Evolutionary conservation across 2,888 invertebrate genomes (phyloP).

Genomic region (Pardosa pseudoannulata): DNA sequence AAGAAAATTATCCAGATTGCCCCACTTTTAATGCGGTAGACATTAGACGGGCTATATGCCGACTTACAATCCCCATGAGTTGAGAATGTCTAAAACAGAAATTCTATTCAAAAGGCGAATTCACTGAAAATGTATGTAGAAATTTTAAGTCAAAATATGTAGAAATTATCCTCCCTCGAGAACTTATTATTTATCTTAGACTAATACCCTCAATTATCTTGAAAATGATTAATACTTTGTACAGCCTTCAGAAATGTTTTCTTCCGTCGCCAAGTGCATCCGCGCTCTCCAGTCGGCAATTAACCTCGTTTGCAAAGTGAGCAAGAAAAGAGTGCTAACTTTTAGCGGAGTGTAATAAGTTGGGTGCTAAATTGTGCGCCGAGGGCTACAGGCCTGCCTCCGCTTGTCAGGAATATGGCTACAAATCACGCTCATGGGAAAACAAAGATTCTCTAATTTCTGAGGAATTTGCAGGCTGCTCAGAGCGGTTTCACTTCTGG

Average conservation of each 20-base stretch:
- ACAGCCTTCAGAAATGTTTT: neutral
- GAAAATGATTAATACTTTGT: slow-evolving; percentile 10
- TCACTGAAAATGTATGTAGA: too few relatives aligned
- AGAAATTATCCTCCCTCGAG: neutral
- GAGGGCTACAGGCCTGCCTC: neutral
- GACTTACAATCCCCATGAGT: too few relatives aligned
- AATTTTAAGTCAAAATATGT: neutral
- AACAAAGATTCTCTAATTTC: slow-evolving; percentile 1
- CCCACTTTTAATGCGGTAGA: too few relatives aligned
- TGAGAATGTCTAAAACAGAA: too few relatives aligned
- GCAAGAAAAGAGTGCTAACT: neutral
- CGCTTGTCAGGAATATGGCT: neutral
- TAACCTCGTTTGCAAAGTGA: neutral
- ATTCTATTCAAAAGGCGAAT: too few relatives aligned
- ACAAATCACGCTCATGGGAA: neutral
- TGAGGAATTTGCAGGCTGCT: neutral
- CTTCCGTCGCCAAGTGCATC: neutral
- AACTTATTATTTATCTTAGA: neutral
- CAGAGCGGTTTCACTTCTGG: too few relatives aligned
- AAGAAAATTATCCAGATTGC: too few relatives aligned
- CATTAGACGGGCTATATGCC: too few relatives aligned
- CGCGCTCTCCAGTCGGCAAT: neutral
- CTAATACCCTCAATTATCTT: slow-evolving; percentile 13
- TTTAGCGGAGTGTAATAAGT: slow-evolving; percentile 6
- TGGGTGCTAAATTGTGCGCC: slow-evolving; percentile 3